Conservation (phyloP, 2,888 invertebrate species). For the Mimas tiliae region DNA sequence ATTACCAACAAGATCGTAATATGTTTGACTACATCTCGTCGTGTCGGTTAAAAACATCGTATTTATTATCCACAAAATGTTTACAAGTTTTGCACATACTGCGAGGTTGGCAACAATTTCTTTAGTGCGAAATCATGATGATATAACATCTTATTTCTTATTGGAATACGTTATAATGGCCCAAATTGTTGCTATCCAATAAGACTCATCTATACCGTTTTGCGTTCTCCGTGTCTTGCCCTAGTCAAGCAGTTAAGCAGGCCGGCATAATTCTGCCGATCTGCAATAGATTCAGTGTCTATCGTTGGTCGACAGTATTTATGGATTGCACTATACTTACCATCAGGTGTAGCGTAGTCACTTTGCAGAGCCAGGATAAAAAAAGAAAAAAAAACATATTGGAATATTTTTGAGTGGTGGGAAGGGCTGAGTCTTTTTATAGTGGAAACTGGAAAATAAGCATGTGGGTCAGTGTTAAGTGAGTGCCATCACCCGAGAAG, state of each 20-base stretch:
- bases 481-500: too few species aligned
- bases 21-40: background rate
- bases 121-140: constrained; percentile 4
- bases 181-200: background rate
- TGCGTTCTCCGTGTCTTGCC: background rate
- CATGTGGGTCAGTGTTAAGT: too few species aligned
- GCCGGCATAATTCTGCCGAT: too few species aligned
- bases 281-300: too few species aligned
- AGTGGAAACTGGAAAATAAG: too few species aligned
- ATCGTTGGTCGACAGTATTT: too few species aligned
- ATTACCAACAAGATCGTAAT: background rate
- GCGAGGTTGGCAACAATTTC: constrained; percentile 5
- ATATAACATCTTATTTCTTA: constrained; percentile 1
- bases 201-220: background rate
- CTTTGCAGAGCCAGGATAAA: too few species aligned
- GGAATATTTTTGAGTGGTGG: background rate
- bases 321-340: too few species aligned
- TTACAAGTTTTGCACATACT: constrained; percentile 1
- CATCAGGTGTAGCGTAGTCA: too few species aligned
- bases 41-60: background rate
- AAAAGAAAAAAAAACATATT: too few species aligned
- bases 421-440: too few species aligned
- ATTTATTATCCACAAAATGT: constrained; percentile 14
- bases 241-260: too few species aligned
- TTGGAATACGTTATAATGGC: background rate